phyloP scores from a whole-genome alignment of 2,113 vertebrate species.

The Gobio gobio region DNA sequence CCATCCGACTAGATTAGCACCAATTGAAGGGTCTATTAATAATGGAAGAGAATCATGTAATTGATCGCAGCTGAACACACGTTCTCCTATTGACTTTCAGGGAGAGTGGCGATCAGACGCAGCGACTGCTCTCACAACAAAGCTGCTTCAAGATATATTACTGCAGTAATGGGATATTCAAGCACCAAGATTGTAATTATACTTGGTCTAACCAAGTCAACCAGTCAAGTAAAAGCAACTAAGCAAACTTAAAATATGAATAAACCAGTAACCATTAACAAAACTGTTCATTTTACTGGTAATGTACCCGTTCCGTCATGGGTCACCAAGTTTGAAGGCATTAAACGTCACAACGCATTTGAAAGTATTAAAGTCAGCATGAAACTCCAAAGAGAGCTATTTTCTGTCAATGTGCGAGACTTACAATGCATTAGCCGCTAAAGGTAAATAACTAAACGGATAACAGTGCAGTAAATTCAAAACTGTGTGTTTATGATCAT shows the following conservation, averaged over 20 bases:
- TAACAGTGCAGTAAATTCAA: too few relatives aligned
- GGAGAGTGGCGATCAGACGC: constrained; percentile 6
- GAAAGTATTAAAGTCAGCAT: too few relatives aligned
- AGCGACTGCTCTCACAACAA: constrained; percentile 20
- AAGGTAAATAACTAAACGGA: too few relatives aligned
- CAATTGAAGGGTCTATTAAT: neutral
- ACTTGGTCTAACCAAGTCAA: neutral
- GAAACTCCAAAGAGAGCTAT: too few relatives aligned
- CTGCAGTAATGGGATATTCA: neutral
- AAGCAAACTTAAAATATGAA: neutral
- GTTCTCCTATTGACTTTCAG: constrained; percentile 26
- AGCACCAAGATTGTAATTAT: neutral
- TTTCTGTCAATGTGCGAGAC: too few relatives aligned
- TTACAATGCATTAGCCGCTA: too few relatives aligned
- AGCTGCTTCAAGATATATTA: constrained; percentile 22
- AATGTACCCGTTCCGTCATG: too few relatives aligned
- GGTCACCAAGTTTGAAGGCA: too few relatives aligned
- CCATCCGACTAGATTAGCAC: neutral
- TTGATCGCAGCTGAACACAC: constrained; percentile 1
- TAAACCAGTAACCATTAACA: neutral
- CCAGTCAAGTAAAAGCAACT: neutral
- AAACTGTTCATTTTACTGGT: too few relatives aligned
- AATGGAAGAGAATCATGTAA: constrained; percentile 12
- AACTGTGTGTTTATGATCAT: too few relatives aligned
- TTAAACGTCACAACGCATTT: too few relatives aligned